Percentiles rank a stretch among this genome's conserved stretches.
Conservation (phyloP, 2,888 invertebrate genomes). For the Lucinisca nassula region DNA sequence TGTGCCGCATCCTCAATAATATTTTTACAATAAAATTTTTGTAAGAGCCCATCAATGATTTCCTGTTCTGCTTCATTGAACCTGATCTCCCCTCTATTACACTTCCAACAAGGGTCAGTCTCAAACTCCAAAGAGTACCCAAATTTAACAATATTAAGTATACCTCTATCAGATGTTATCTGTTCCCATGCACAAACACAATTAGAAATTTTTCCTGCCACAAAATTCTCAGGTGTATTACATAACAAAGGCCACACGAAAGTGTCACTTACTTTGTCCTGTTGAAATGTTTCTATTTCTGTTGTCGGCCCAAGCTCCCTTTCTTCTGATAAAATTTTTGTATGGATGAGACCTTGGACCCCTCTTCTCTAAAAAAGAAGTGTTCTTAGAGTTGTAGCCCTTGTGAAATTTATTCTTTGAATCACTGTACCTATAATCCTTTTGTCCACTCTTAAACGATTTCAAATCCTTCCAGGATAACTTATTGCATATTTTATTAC, state of each 20-base stretch:
- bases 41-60: neutral
- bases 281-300: too few relatives aligned
- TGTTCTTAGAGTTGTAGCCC: too few relatives aligned
- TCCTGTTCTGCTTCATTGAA: conserved; percentile 7
- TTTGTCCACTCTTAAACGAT: too few relatives aligned
- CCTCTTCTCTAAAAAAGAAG: too few relatives aligned
- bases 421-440: too few relatives aligned
- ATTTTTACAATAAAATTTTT: neutral
- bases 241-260: too few relatives aligned
- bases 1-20: neutral
- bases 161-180: neutral
- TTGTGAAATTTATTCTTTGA: too few relatives aligned
- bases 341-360: too few relatives aligned
- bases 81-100: neutral
- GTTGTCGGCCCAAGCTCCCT: too few relatives aligned
- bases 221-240: neutral
- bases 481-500: too few relatives aligned
- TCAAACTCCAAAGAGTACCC: neutral
- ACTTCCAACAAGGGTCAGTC: neutral
- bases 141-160: neutral
- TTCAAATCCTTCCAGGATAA: too few relatives aligned
- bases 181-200: neutral
- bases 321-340: too few relatives aligned
- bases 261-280: neutral
- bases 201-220: neutral